Conservation (phyloP, 2,888 invertebrate genomes). For the Taenaris catops region DNA sequence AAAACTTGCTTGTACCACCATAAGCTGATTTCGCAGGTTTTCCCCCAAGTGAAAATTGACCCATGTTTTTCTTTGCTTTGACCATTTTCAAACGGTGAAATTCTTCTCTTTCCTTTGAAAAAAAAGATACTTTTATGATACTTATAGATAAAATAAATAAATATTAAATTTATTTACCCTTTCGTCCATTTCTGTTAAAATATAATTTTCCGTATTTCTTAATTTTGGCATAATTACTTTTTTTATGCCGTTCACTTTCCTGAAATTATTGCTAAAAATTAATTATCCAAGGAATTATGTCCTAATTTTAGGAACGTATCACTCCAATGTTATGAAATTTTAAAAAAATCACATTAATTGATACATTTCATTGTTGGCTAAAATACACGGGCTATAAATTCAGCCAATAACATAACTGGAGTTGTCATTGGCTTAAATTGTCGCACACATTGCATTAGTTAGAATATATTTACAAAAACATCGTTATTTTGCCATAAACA, state of each 20-base stretch:
- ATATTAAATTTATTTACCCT: constrained; percentile 39
- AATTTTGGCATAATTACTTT: constrained; percentile 70
- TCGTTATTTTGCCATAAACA: too few species aligned
- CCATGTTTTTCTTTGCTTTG: constrained; percentile 61
- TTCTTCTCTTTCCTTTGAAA: constrained; percentile 67
- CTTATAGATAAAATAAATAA: too few species aligned
- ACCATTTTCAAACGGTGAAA: constrained; percentile 71
- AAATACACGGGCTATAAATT: too few species aligned
- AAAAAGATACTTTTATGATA: neutral
- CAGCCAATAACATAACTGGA: too few species aligned
- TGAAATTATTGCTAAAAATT: too few species aligned
- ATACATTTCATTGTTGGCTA: too few species aligned
- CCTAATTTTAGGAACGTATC: too few species aligned
- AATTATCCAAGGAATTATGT: too few species aligned
- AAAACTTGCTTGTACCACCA: constrained; percentile 24
- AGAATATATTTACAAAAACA: neutral
- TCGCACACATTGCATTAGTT: neutral
- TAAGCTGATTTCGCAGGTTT: constrained; percentile 23
- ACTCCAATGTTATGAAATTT: too few species aligned
- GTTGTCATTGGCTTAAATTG: too few species aligned
- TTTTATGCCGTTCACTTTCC: constrained; percentile 70
- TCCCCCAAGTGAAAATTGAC: constrained; percentile 30
- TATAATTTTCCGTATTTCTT: constrained; percentile 62
- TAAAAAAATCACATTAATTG: too few species aligned
- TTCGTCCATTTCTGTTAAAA: constrained; percentile 68